Evolutionary conservation across 1,140 invertebrate species (phyloP), one percentile per base, ranked within the genome.

Genomic region (Parapsyche elsis): DNA sequence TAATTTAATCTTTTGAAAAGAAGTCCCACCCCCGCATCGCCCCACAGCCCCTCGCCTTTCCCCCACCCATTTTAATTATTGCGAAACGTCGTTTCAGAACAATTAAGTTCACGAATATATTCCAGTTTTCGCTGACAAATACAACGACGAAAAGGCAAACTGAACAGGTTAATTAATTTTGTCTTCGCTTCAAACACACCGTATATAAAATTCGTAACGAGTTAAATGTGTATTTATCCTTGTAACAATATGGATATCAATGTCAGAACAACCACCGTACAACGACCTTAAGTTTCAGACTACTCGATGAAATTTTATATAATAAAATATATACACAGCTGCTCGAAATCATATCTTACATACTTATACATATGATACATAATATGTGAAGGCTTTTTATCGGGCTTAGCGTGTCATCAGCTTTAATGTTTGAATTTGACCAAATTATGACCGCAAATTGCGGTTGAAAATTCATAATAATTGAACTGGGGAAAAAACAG

Each of bases 31-130:
- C 24, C 10, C 21, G 21, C 21, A 12, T 26, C 23, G 64, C 21
- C 64, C 16, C 10, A 14, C 49, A 2, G 2, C 16, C 49, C 49
- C 10, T 53, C 16, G 1, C 1, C 49, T 7, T 5, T 46, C 49
- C 2, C 49, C 64, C 4, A 9, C 24, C 9, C 64, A 21, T 24
- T 67, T 67, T 67, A 14, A 26, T 67, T 67, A 67, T 67, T 67
- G 64, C 64, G 64, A 26, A 67, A 67, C 64, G 24, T 67, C 64
- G 64, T 67, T 67, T 67, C 24, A 23, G 64, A 67, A 67, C 64
- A 67, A 67, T 67, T 67, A 67, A 26, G 21, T 26, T 67, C 23
- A 12, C 64, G 64, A 23, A 67, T 24, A 23, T 14, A 26, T 67
- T 67, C 24, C 64, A 67, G 64, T 30, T 26, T 26, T 61, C 59